phyloP scores from a whole-genome alignment of 2,113 vertebrate species.

The Cacatua alba region DNA sequence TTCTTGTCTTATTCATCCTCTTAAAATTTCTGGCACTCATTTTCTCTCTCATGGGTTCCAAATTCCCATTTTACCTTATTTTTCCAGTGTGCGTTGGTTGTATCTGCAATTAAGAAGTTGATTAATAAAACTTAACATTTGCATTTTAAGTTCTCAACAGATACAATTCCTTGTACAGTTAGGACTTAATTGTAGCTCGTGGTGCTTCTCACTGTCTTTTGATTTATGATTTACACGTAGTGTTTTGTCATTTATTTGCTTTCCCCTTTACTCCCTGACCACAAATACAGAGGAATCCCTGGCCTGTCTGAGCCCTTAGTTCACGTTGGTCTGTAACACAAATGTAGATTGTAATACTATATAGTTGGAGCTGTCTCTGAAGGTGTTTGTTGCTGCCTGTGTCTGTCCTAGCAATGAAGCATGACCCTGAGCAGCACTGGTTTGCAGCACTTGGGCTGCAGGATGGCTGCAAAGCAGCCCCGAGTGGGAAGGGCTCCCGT shows the following conservation, averaged over 20 bases:
- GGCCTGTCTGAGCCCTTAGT: not conserved
- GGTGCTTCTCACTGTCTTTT: not conserved
- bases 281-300: fast-evolving
- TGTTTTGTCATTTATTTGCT: not conserved
- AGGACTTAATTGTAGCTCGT: not conserved
- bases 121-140: not conserved
- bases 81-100: not conserved
- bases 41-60: constrained; percentile 1
- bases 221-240: not conserved
- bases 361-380: not conserved
- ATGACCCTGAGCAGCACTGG: not conserved
- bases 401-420: not conserved
- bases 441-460: not conserved
- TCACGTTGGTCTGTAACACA: fast-evolving
- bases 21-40: constrained; percentile 9
- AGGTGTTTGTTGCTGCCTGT: fast-evolving
- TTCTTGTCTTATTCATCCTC: not conserved
- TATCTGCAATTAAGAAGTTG: not conserved
- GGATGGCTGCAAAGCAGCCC: fast-evolving
- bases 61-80: constrained; percentile 34
- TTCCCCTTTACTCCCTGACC: not conserved
- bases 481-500: not conserved
- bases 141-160: not conserved
- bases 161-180: not conserved
- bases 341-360: not conserved